Conservation (phyloP, 2,888 invertebrate species). For the Apodemia zela region DNA sequence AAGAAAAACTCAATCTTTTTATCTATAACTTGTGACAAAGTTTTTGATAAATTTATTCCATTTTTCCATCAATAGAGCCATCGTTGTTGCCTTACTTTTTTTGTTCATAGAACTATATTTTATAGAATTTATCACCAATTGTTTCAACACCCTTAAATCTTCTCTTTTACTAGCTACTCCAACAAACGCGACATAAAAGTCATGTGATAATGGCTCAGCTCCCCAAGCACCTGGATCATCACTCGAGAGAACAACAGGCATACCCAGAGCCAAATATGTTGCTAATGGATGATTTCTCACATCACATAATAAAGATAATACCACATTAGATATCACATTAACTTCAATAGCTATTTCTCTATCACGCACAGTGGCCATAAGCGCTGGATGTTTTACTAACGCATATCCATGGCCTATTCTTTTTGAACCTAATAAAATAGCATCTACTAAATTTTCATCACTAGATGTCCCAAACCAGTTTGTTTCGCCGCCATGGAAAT, state of each 20-base stretch:
- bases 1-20: neutral
- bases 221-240: conserved; percentile 91
- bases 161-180: conserved; percentile 85
- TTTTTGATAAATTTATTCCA: conserved; percentile 57
- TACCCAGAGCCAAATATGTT: conserved; percentile 82
- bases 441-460: conserved; percentile 89
- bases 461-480: conserved; percentile 83
- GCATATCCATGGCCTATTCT: conserved; percentile 91
- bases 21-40: conserved; percentile 24
- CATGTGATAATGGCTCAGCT: conserved; percentile 86
- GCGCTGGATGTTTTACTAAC: conserved; percentile 85
- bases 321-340: conserved; percentile 90
- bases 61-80: conserved; percentile 42
- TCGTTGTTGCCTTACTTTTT: conserved; percentile 42
- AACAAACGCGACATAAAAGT: conserved; percentile 89
- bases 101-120: conserved; percentile 80
- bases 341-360: conserved; percentile 86
- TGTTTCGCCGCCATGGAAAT: conserved; percentile 91
- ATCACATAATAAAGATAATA: conserved; percentile 84
- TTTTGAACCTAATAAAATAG: conserved; percentile 85
- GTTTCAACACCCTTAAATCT: conserved; percentile 86
- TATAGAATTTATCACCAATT: conserved; percentile 87
- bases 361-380: conserved; percentile 78
- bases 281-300: conserved; percentile 88
- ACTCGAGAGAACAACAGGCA: conserved; percentile 87